These are phyloP conservation scores for Cotesia glomerata DNA, from an alignment of 1,140 invertebrate species.

Conservation along the genomic window DNA sequence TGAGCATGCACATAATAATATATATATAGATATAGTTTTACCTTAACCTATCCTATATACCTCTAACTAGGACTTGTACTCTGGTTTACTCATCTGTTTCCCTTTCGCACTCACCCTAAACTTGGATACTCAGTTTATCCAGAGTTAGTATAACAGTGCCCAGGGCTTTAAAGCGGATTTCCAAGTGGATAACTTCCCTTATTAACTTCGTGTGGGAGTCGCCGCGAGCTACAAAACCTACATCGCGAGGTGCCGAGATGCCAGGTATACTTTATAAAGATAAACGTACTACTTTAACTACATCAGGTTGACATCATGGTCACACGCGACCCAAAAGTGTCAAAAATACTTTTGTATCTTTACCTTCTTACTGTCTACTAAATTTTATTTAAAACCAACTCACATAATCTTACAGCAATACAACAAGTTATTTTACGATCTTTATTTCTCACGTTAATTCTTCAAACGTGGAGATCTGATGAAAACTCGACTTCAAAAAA, in stretches of 20 bases:
- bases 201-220: conserved; percentile 44
- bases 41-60: conserved; percentile 14
- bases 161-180: conserved; percentile 50
- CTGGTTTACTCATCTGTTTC: background rate
- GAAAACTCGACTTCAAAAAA: too few relatives aligned
- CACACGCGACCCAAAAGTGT: too few relatives aligned
- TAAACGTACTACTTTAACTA: background rate
- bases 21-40: background rate
- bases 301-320: background rate
- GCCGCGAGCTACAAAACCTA: background rate
- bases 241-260: background rate
- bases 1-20: background rate
- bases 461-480: too few relatives aligned
- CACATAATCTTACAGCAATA: too few relatives aligned
- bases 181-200: conserved; percentile 57
- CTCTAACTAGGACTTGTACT: conserved; percentile 18
- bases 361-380: too few relatives aligned
- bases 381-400: too few relatives aligned
- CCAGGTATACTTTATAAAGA: background rate
- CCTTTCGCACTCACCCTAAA: conserved; percentile 24
- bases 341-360: too few relatives aligned
- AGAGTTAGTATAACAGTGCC: conserved; percentile 31
- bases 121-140: conserved; percentile 29
- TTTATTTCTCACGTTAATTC: too few relatives aligned
- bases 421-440: too few relatives aligned